Conservation (phyloP, 2,888 invertebrate genomes). For the Desoria tigrina region DNA sequence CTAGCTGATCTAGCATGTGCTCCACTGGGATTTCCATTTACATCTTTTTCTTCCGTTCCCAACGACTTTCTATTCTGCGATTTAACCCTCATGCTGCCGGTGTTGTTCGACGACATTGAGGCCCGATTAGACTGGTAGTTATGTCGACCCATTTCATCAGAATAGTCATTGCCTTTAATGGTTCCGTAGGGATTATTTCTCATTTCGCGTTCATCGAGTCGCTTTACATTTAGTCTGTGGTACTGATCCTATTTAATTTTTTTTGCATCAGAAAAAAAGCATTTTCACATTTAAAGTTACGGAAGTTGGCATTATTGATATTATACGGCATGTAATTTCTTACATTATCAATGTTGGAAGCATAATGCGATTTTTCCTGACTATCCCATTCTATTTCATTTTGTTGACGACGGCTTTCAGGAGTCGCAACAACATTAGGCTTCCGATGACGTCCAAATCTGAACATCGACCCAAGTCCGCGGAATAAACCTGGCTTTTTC, state of each 20-base stretch:
- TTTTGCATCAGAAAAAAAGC: too few relatives aligned
- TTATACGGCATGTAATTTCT: too few relatives aligned
- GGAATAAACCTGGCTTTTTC: conserved; percentile 67
- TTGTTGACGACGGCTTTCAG: conserved; percentile 29
- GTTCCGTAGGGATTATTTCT: conserved; percentile 10
- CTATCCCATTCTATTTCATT: conserved; percentile 43
- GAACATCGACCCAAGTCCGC: conserved; percentile 77
- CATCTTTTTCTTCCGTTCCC: conserved; percentile 59
- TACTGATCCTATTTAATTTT: conserved; percentile 61
- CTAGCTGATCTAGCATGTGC: conserved; percentile 54
- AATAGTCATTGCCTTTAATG: conserved; percentile 4
- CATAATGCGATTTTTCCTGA: conserved; percentile 25
- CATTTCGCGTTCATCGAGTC: conserved; percentile 46
- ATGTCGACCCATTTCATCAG: neutral
- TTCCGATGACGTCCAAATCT: conserved; percentile 70
- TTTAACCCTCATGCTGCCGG: conserved; percentile 28
- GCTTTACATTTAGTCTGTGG: conserved; percentile 57
- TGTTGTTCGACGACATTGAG: conserved; percentile 1
- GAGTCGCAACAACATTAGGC: conserved; percentile 47
- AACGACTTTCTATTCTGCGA: conserved; percentile 59
- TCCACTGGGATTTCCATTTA: conserved; percentile 49
- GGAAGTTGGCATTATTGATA: too few relatives aligned
- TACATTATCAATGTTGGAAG: conserved; percentile 10
- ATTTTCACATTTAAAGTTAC: too few relatives aligned
- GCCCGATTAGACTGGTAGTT: neutral